Conservation (phyloP, 2,888 invertebrate genomes). For the Dysmachus trigonus region DNA sequence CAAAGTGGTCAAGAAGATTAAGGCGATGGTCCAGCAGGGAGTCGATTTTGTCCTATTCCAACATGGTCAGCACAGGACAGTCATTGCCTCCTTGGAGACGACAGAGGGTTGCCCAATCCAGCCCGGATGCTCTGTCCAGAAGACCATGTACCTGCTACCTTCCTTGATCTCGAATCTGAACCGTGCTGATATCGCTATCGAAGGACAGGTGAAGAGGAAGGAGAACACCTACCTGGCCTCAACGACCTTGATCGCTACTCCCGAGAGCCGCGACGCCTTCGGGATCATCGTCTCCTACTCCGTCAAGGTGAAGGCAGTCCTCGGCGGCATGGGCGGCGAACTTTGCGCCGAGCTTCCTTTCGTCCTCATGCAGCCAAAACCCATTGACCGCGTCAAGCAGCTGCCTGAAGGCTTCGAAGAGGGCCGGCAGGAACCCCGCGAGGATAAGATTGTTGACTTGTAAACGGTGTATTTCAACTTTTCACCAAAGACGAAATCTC, state of each 20-base stretch:
- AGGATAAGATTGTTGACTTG: slow-evolving; percentile 6
- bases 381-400: neutral
- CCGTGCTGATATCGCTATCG: slow-evolving; percentile 89
- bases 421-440: neutral
- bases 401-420: neutral
- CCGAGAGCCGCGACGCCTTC: slow-evolving; percentile 90
- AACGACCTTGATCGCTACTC: slow-evolving; percentile 82
- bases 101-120: slow-evolving; percentile 74
- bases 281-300: slow-evolving; percentile 96
- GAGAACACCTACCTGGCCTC: slow-evolving; percentile 85
- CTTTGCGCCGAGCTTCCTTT: slow-evolving; percentile 90
- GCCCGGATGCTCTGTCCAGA: slow-evolving; percentile 73
- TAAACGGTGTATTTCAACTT: neutral
- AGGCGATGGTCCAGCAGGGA: slow-evolving; percentile 91
- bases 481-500: neutral
- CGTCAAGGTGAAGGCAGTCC: slow-evolving; percentile 91
- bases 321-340: slow-evolving; percentile 93
- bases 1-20: slow-evolving; percentile 88
- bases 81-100: slow-evolving; percentile 88
- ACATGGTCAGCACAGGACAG: slow-evolving; percentile 91
- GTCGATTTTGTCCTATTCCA: slow-evolving; percentile 96
- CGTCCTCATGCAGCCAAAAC: slow-evolving; percentile 85
- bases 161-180: slow-evolving; percentile 80
- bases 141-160: slow-evolving; percentile 86
- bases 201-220: slow-evolving; percentile 85